Evolutionary conservation across 2,797 vertebrate species (phyloP).

Genomic region (Mallotus villosus): DNA sequence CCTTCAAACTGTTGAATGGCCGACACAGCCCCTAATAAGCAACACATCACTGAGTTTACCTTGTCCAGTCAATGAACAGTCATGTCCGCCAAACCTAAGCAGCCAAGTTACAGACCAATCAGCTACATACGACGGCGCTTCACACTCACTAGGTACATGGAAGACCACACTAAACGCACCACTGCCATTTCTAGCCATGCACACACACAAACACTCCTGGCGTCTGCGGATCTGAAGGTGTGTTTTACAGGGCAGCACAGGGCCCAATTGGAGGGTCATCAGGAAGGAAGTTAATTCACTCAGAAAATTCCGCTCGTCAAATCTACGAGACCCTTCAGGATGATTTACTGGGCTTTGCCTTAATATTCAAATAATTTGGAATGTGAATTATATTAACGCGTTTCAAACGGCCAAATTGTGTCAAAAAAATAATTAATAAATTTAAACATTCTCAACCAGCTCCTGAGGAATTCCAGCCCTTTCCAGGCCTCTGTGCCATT

Average conservation of each 20-base stretch:
- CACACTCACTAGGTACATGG: neutral
- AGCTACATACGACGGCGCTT: too few species aligned
- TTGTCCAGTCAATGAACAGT: neutral
- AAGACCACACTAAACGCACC: neutral
- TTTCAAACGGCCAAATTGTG: too few species aligned
- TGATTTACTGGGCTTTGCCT: neutral
- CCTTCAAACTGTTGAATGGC: neutral
- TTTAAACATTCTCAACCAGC: slow-evolving; percentile 59
- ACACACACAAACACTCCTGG: neutral
- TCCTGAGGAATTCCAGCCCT: slow-evolving; percentile 64
- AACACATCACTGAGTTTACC: neutral
- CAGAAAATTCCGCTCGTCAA: slow-evolving; percentile 2
- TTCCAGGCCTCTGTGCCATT: slow-evolving; percentile 62
- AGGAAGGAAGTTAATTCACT: neutral
- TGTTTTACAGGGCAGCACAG: neutral
- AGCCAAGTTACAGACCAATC: too few species aligned
- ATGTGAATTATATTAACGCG: neutral
- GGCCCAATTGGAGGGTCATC: neutral
- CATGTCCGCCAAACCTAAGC: too few species aligned
- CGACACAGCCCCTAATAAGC: neutral
- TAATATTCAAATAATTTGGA: slow-evolving; percentile 24
- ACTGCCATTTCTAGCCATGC: neutral
- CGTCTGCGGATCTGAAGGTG: neutral
- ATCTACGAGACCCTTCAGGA: neutral
- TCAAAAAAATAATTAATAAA: slow-evolving; percentile 43